Base-by-base conservation (phyloP, 35 echinoderm and acorn worm genomes). In the Ophioderma brevispina region DNA sequence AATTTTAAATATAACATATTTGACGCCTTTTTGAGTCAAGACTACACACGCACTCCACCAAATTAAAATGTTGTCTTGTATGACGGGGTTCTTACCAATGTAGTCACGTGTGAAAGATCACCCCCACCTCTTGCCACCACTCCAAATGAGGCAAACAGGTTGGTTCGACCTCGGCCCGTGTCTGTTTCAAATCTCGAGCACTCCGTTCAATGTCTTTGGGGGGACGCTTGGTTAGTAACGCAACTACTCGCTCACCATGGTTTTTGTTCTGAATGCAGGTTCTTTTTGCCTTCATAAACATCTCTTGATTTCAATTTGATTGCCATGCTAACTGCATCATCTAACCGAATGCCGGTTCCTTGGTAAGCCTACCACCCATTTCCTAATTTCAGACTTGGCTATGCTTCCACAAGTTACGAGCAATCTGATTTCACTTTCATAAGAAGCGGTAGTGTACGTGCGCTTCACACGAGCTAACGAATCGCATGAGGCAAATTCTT, bases 371-470 rank as follows among this genome's bases (percentile, higher is more conserved):
- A n/a, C 88, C 0, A 88, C 92, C n/a, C 39, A 76, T 86, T 77
- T 76, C 35, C 86, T 82, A 2, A 64, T 77, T 23, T 93, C 92
- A 8, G 85, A 70, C 36, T 82, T 80, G 1, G 23, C 77, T 36
- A 93, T 43, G 17, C 91, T 28, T 93, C 92, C n/a, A 93, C 78
- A 50, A 92, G 87, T 92, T 49, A 21, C 85, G 87, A 82, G 36
- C 76, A 32, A 90, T 42, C 4, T 32, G 42, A 1, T 84, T 33
- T 76, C 39, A 55, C 63, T 77, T 13, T 85, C 82, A 0, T 37
- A 34, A 32, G 56, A 4, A 33, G 82, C 89, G 33, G 37, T 39
- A 0, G 55, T 56, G 55, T 92, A 92, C 0, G n/a, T n/a, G 91
- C 78, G 3, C 31, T 46, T 1, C 36, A 0, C 5, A 82, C 37